Evolutionary conservation across 2,797 vertebrate species (phyloP).

Genomic region (Podargus strigoides): DNA sequence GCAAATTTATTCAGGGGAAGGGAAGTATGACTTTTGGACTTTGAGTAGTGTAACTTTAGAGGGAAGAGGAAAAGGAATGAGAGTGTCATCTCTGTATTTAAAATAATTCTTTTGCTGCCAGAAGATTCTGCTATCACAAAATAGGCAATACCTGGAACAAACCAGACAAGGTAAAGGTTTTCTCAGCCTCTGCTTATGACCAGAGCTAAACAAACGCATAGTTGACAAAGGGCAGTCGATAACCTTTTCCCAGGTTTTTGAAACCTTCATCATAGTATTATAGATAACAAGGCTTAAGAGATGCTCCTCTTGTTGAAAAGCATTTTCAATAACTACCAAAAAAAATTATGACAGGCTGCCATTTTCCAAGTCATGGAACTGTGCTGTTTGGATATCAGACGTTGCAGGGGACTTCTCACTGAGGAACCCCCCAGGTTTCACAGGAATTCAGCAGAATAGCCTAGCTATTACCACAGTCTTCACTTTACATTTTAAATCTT

Average conservation of each 20-base stretch:
- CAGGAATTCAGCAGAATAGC: background rate
- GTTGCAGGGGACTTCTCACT: background rate
- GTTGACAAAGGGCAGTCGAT: background rate
- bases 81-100: background rate
- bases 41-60: background rate
- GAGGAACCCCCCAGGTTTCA: background rate
- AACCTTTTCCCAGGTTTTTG: background rate
- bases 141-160: background rate
- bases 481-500: background rate
- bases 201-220: background rate
- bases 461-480: background rate
- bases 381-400: background rate
- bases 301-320: background rate
- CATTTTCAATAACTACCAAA: background rate
- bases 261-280: background rate
- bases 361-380: background rate
- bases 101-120: background rate
- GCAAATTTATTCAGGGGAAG: background rate
- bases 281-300: background rate
- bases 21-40: background rate
- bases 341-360: background rate
- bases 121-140: background rate
- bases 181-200: background rate
- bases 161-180: background rate
- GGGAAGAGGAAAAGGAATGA: background rate